Conservation (phyloP, 2,113 vertebrate species). For the Pandion haliaetus region DNA sequence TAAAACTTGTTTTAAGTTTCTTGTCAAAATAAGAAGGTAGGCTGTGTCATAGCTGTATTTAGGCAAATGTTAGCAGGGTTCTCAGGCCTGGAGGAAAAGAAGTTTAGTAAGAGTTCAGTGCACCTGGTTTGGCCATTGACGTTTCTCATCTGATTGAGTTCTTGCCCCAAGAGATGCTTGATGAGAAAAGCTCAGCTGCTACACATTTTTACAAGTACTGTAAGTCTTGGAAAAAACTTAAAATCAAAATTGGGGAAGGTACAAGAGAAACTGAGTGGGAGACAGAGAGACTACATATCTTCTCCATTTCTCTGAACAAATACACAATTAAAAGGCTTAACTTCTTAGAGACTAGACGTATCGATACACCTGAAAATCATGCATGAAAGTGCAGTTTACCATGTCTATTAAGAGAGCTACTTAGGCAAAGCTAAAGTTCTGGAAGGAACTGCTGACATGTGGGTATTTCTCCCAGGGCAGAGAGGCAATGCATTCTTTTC, state of each 20-base stretch:
- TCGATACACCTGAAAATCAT: not conserved
- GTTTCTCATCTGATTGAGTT: not conserved
- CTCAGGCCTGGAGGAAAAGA: not conserved
- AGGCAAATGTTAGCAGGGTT: not conserved
- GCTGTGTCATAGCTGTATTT: not conserved
- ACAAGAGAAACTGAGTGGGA: not conserved
- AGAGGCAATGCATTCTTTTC: not conserved
- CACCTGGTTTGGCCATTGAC: not conserved
- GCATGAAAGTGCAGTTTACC: not conserved
- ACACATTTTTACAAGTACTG: not conserved
- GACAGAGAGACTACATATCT: not conserved
- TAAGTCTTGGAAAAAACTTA: not conserved
- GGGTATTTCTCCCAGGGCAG: not conserved
- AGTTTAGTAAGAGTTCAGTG: not conserved
- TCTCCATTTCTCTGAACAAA: not conserved
- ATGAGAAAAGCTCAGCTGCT: not conserved
- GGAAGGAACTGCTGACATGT: not conserved
- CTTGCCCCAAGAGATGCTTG: not conserved
- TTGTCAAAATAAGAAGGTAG: conserved; percentile 22
- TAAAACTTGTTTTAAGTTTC: conserved; percentile 17
- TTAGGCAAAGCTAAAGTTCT: not conserved
- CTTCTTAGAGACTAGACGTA: not conserved
- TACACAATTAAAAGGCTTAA: not conserved
- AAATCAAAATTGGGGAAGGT: not conserved
- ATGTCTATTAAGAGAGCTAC: not conserved